These are phyloP conservation scores for Thripadectes ignobilis DNA, from an alignment of 2,797 vertebrate genomes.

Conservation along the genomic window DNA sequence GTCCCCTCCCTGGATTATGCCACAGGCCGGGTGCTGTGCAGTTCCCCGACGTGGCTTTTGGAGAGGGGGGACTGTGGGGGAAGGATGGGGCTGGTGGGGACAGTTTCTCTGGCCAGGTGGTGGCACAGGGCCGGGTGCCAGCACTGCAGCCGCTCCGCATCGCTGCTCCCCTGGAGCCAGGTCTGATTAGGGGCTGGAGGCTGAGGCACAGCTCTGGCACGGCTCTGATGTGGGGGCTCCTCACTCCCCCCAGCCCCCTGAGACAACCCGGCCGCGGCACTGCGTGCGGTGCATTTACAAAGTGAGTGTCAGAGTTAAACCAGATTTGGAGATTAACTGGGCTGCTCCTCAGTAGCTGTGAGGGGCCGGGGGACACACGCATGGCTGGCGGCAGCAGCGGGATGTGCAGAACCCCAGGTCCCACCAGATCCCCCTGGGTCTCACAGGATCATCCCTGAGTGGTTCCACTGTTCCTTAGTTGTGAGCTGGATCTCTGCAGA, in stretches of 20 bases:
- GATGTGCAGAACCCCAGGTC: not conserved
- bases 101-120: not conserved
- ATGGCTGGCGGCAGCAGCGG: not conserved
- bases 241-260: not conserved
- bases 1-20: not conserved
- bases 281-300: not conserved
- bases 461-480: not conserved
- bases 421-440: not conserved
- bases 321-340: slow-evolving; percentile 27
- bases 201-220: not conserved
- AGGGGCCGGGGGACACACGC: fast-evolving
- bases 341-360: slow-evolving; percentile 10
- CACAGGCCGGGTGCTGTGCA: not conserved
- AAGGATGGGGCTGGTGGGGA: not conserved
- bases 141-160: not conserved
- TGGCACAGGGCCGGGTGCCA: not conserved
- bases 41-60: not conserved
- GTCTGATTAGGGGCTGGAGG: not conserved
- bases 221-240: not conserved
- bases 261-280: not conserved
- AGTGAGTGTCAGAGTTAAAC: slow-evolving; percentile 46
- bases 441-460: not conserved
- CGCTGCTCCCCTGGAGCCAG: not conserved
- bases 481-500: not conserved
- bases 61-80: not conserved